Percentiles rank a stretch among this genome's conserved stretches.
phyloP scores from a whole-genome alignment of 2,888 invertebrate species.

The Polydrusus cervinus region DNA sequence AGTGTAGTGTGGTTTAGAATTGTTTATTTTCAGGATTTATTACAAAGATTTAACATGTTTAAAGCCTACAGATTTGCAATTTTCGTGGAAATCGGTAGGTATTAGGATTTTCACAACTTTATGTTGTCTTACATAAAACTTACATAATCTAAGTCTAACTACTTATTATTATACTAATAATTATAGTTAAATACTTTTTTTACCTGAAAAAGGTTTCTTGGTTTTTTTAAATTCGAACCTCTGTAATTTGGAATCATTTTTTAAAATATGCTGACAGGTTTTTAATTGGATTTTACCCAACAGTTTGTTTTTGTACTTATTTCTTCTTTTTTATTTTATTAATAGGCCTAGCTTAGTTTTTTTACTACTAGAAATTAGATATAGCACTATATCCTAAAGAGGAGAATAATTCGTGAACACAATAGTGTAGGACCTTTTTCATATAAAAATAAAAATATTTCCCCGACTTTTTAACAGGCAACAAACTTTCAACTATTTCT shows the following conservation, averaged over 20 bases:
- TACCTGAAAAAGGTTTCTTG: constrained; percentile 22
- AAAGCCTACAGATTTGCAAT: constrained; percentile 34
- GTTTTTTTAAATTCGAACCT: constrained; percentile 5
- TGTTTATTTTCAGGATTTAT: constrained; percentile 37
- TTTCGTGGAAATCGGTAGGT: constrained; percentile 50
- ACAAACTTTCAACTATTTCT: no score
- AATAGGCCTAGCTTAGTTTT: neutral
- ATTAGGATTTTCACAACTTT: neutral
- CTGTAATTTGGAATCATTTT: constrained; percentile 17
- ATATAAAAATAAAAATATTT: no score
- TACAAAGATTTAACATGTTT: constrained; percentile 46
- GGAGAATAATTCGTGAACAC: no score
- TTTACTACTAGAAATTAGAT: no score
- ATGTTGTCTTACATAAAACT: no score
- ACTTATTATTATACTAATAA: no score
- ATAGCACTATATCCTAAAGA: no score
- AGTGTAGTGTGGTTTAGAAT: constrained; percentile 51
- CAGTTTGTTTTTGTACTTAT: neutral
- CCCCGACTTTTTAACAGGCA: no score
- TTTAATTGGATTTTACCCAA: constrained; percentile 8
- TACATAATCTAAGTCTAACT: no score
- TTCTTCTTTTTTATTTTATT: neutral
- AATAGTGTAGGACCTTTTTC: no score
- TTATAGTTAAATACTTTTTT: no score
- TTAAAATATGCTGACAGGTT: constrained; percentile 1